Base-by-base conservation (phyloP, 2,888 invertebrate species). In the Chloroclystis v-ata region DNA sequence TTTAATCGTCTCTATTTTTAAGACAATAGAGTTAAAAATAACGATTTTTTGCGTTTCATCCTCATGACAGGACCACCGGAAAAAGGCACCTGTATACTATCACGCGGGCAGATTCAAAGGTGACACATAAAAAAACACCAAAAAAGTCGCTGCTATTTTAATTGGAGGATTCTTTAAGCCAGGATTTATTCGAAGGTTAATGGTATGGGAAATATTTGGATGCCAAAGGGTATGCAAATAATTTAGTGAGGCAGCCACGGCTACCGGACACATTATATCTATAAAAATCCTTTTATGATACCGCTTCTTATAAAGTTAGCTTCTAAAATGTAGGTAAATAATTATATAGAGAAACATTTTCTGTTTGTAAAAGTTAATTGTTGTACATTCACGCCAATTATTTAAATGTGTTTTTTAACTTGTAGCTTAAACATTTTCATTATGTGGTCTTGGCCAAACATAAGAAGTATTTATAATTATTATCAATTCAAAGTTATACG, bases 51-150 rank as follows among this genome's bases (percentile, higher is more conserved):
- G 53, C 53, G 51, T 47, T 57, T 45, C 54, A 50, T 64, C 62
- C 57, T 56, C 61, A 72, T 82, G 83, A 84, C 72, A 65, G 62
- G 72, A 65, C 86, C 86, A 84, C 86, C 84, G 63, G 63, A 72
- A 67, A 69, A 65, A 65, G 67, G 78, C 84, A 84, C 82, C 84
- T 83, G 82, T 82, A 81, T 55, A 67, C 77, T 84, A 87, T 85
- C 86, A 69, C 72, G 60, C 65, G 69, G 63, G 71, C 70, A 84
- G 87, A 87, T 86, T 83, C 82, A 85, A 84, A 82, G 78, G 60
- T 67, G 64, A 74, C 75, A 75, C 76, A 78, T 61, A 65, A 61
- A 63, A 70, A 67, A 50, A 33, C 58, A 60, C 57, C 65, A 70
- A 77, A 74, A 67, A 74, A 71, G 73, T 57, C 68, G 55, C 71